Conservation (phyloP, 1,140 invertebrate genomes). For the Eueides isabella region DNA sequence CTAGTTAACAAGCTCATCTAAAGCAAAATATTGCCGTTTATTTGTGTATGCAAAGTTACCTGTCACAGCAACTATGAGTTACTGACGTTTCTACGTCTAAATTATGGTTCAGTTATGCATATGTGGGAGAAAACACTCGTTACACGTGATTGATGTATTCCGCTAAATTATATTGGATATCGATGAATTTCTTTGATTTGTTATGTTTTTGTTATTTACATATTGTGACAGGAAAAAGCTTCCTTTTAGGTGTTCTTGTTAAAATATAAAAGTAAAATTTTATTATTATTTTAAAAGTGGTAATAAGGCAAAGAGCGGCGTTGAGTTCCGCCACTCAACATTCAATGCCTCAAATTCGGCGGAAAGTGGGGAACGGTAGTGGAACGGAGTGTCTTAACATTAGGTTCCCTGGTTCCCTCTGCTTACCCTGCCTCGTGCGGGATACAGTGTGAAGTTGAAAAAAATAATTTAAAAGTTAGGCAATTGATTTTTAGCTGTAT, state of each 20-base stretch:
- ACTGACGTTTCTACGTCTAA: conserved; percentile 46
- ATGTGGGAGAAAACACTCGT: conserved; percentile 59
- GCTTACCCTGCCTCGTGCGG: too few species aligned
- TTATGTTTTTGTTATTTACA: background rate
- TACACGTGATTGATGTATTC: conserved; percentile 61
- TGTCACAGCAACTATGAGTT: conserved; percentile 50
- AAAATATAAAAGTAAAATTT: background rate
- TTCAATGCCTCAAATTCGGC: too few species aligned
- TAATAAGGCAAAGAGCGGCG: too few species aligned
- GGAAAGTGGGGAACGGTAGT: background rate
- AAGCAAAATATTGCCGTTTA: conserved; percentile 46
- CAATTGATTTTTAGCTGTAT: too few species aligned
- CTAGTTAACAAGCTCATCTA: conserved; percentile 32
- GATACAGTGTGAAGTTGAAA: too few species aligned
- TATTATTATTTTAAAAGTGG: too few species aligned
- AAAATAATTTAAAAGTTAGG: too few species aligned
- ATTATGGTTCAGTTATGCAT: conserved; percentile 66
- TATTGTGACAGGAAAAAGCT: background rate
- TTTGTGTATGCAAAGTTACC: conserved; percentile 48
- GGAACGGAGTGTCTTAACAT: too few species aligned
- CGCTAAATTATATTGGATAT: conserved; percentile 39
- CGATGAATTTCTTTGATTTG: conserved; percentile 31
- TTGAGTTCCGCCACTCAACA: background rate
- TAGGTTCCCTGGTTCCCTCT: too few species aligned
- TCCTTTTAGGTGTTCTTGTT: background rate